Evolutionary conservation across 2,113 vertebrate species (phyloP), one percentile per base, ranked within the genome.

Genomic region (Notechis scutatus): DNA sequence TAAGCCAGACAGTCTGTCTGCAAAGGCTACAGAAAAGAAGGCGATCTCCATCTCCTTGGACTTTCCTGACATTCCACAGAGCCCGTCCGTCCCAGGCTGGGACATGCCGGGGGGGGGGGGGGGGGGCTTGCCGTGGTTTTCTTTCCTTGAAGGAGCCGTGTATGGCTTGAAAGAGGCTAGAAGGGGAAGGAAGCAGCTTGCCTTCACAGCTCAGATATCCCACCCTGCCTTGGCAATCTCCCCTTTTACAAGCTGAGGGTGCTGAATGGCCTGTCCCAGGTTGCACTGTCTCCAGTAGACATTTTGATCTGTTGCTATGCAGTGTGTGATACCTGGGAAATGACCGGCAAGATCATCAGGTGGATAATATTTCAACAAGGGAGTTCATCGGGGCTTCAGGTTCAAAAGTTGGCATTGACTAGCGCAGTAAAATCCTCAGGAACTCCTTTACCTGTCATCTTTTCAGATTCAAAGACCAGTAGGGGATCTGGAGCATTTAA

Each of bases 1-100:
- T 11, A n/a, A 96, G 90, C 64, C 20, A 92, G 86, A 55, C 91
- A 89, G n/a, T 1, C 92, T 81, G 93, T 50, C 94, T 95, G 95
- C 89, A 26, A 69, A 92, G 92, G 0, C 2, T 0, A 11, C 20
- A 9, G 91, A 93, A 26, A 93, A 94, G 88, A 89, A 81, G 39
- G 89, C 91, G 0, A 21, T 91, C 90, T 91, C 95, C 85, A 94
- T 94, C 0, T 0, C 93, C 69, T 24, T 0, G 0, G 0, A 88
- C 93, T 74, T 87, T 24, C 50, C 87, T 91, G 52, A 86, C 47
- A 50, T 50, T 50, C 47, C 47, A 50, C 47, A 50, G 47, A 95
- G 47, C 47, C 47, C 47, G 4, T 8, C 47, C 47, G 1, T 47
- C 47, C 47, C 6, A 6, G 47, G 1, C 47, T 47, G 47, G 47